Evolutionary conservation across 2,797 vertebrate genomes (phyloP), one percentile per base, ranked within the genome.

Genomic region (Molossus alvarezi): DNA sequence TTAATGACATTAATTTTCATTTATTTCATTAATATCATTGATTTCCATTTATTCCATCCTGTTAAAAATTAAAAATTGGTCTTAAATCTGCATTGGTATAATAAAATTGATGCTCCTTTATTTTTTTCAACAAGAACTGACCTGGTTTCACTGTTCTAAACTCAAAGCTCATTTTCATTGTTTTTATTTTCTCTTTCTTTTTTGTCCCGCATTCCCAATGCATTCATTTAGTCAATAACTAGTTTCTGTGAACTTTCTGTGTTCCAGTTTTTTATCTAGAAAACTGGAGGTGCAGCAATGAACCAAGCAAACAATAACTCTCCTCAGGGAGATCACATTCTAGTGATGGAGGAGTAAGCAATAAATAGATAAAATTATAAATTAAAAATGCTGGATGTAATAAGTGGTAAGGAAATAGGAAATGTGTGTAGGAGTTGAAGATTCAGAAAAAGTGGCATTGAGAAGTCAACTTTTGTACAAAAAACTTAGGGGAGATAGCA

Each of bases 61-160:
- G 21, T 33, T 33, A 33, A 73, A 89, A 58, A 94, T 79, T 76
- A 87, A 51, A 85, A 95, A 82, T 84, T 14, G 83, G 7, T 73
- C 29, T 60, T 79, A 81, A 80, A 71, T 86, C 15, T 33, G 1
- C 69, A 25, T 21, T 48, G 9, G 23, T 77, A 85, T 69, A 85
- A 75, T 72, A 89, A 92, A 91, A 65, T 53, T 60, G 37, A 27
- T n/a, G 12, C 41, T 45, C 41, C 41, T 57, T 89, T 85, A 27
- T 71, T 76, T 62, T 51, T 85, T 79, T 53, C 76, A 69, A 51
- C 20, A 71, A 90, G 15, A 45, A 89, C 76, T 71, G 81, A 77
- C 58, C 41, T 76, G 45, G 20, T 79, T 91, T 71, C 41, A 25
- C 27, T 85, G 12, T 57, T 45, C 18, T 13, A 81, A n/a, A 75